These are phyloP conservation scores for Miniopterus natalensis DNA, from an alignment of 2,113 vertebrate genomes.

Conservation along the genomic window DNA sequence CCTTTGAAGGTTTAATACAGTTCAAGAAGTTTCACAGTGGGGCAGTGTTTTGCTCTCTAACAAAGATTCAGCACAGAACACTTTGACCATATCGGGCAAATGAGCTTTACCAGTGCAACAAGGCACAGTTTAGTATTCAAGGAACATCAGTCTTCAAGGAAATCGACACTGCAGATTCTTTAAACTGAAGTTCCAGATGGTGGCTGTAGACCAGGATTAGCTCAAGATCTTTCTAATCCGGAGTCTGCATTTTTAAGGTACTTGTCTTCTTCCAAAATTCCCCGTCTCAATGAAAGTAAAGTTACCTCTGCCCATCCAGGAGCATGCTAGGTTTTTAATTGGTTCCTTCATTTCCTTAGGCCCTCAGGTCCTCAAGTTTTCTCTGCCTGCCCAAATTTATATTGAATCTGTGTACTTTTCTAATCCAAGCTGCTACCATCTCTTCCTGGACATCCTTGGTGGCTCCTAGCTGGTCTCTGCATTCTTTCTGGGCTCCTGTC, in stretches of 20 bases:
- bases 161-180: slow-evolving; percentile 52
- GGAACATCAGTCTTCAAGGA: slow-evolving; percentile 52
- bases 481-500: not conserved
- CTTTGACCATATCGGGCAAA: not conserved
- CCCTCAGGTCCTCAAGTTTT: not conserved
- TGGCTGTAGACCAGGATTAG: slow-evolving; percentile 41
- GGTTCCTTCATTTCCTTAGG: slow-evolving; percentile 4
- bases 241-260: slow-evolving; percentile 56
- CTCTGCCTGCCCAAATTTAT: not conserved
- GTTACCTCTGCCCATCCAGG: not conserved
- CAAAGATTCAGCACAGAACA: not conserved
- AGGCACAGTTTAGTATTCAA: not conserved
- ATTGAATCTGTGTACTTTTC: not conserved
- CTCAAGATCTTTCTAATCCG: slow-evolving; percentile 45
- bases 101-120: not conserved
- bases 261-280: slow-evolving; percentile 17
- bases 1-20: not conserved
- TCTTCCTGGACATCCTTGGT: not conserved
- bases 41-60: not conserved
- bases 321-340: not conserved
- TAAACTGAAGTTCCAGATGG: slow-evolving; percentile 41
- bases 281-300: slow-evolving; percentile 40
- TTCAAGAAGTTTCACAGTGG: not conserved
- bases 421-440: not conserved
- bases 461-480: not conserved